Percentiles rank a stretch among this genome's conserved stretches.
phyloP scores from a whole-genome alignment of 37 sponge, comb jelly and placozoan species.

The Aplysina aerophoba region DNA sequence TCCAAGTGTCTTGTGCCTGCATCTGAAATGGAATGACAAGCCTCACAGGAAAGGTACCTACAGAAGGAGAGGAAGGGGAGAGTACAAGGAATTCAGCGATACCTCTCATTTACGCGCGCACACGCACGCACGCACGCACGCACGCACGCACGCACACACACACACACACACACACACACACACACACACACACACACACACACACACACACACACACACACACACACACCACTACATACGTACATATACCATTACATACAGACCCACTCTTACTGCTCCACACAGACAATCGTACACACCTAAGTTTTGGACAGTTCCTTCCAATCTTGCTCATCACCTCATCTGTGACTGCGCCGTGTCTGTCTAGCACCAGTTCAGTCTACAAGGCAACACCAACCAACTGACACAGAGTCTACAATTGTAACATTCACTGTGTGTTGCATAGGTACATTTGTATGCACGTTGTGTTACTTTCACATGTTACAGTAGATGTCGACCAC shows the following conservation, averaged over 20 bases:
- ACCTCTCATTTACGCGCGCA: no score
- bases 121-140: no score
- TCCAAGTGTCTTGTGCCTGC: conserved; percentile 38
- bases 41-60: conserved; percentile 61
- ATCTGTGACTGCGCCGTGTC: conserved; percentile 31
- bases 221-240: background rate
- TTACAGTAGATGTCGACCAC: no score
- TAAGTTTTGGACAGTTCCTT: conserved; percentile 37
- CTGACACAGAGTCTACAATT: background rate
- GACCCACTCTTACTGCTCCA: no score
- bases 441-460: no score
- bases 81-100: no score
- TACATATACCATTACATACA: no score
- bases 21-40: conserved; percentile 55
- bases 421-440: no score
- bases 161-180: no score
- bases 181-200: no score
- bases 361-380: conserved; percentile 44
- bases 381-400: background rate
- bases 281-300: conserved; percentile 13
- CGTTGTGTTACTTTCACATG: no score
- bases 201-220: background rate
- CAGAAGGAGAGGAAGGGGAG: background rate
- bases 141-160: no score
- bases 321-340: conserved; percentile 25